Evolutionary conservation across 2,113 vertebrate species (phyloP), one percentile per base, ranked within the genome.

Genomic region (Corythoichthys haematopterus): DNA sequence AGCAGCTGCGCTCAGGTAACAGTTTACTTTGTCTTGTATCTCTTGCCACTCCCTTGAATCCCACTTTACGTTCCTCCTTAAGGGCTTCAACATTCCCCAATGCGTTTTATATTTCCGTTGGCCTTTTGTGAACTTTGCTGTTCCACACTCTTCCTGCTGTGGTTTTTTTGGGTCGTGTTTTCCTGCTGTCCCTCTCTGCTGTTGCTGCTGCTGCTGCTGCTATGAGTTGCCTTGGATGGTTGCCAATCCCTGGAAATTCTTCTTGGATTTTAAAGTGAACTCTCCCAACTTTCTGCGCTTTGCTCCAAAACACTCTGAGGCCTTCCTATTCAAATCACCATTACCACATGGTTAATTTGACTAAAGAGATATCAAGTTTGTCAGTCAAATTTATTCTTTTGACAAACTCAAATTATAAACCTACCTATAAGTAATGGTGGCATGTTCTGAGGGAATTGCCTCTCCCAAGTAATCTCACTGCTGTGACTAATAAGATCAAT

Each of bases 1-100:
- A 99, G 85, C 97, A 98, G 82, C 91, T 98, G 81, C 94, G 96
- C 91, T 98, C 96, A 97, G 97, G 97, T 98, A 95, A 85, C 46
- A 46, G 48, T 3, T 3, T 2, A 38, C 64, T 78, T 66, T 46
- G 60, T 68, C 51, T 43, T 28, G n/a, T 12, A 35, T 8, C 68
- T 69, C 9, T 50, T 62, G 55, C 58, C 69, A 56, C 68, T 70
- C 67, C 58, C 40, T 62, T 81, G 81, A 75, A 56, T 62, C 69
- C 79, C 70, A 62, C 15, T 58, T 69, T 74, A 46, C 70, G 52
- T 60, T 58, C 55, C 14, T 14, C 61, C 38, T 40, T 50, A 7
- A 46, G 12, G 13, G 40, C 60, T 46, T 62, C 43, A 33, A 46
- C 46, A 28, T 48, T 55, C 52, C 20, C 35, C 9, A 33, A 38